Evolutionary conservation across 2,888 invertebrate species (phyloP), one percentile per base, ranked within the genome.

Genomic region (Pharmacophagus antenor): DNA sequence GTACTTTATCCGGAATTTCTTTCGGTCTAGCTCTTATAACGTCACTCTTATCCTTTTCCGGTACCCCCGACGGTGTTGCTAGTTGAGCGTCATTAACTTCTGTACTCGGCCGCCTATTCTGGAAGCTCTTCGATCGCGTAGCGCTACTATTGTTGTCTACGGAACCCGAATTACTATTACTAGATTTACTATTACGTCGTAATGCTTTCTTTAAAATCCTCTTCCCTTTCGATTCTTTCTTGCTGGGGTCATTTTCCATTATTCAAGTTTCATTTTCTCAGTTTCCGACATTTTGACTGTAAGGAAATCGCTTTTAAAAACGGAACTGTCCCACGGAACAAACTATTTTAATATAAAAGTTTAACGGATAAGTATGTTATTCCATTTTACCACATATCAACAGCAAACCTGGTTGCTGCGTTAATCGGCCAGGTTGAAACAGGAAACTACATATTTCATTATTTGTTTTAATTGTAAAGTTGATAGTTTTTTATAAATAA

Each of bases 181-280:
- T 76, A 22, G 84, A 78, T 70, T 88, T 88, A 68, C 88, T 88
- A 64, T 73, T 84, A 31, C 88, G 82, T 50, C 89, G 79, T 66
- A 84, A 70, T 61, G 83, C 85, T 75, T 86, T 89, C 71, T 88
- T 89, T 50, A 87, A 76, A 70, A 88, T 76, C 72, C 88, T 81
- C 77, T 88, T 90, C 67, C 88, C 88, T 73, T 86, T 88, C 41
- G 87, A 88, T 68, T 88, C 88, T 70, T 88, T 89, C 75, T 89
- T 88, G 68, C 79, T 86, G 69, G 88, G 85, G 78, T 89, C 88
- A 88, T 88, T 85, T 83, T 89, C 89, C 89, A 89, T 89, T 79
- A 85, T 89, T 79, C 70, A 72, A 67, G 66, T 75, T 81, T 61
- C 23, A 72, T 74, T 76, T 76, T 63, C 70, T 73, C 71, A 69